Percentiles rank a stretch among this genome's conserved stretches.
Conservation (phyloP, 1,140 invertebrate genomes). For the Drosophila arizonae region DNA sequence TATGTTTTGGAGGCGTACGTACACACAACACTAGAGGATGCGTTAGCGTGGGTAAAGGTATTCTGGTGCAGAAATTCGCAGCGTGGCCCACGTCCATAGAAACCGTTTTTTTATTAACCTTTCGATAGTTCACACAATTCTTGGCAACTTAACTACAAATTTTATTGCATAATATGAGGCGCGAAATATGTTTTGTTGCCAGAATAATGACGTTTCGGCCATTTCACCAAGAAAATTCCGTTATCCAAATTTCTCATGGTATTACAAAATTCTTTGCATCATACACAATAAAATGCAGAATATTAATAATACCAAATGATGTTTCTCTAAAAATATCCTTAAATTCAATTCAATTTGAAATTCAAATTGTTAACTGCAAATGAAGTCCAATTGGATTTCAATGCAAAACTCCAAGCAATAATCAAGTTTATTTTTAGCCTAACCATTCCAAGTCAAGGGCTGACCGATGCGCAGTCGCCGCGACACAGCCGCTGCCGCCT, state of each 20-base stretch:
- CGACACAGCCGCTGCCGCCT: not conserved
- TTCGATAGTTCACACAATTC: constrained; percentile 36
- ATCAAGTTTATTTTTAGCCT: constrained; percentile 18
- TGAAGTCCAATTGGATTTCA: not conserved
- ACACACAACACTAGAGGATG: constrained; percentile 36
- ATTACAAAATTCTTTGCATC: constrained; percentile 43
- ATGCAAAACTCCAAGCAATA: constrained; percentile 36
- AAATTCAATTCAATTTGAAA: constrained; percentile 21
- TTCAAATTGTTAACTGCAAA: constrained; percentile 16
- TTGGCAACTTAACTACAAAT: constrained; percentile 9
- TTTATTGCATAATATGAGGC: constrained; percentile 11
- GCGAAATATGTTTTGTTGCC: not conserved
- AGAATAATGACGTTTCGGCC: constrained; percentile 1
- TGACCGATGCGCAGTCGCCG: constrained; percentile 46
- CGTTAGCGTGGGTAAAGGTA: constrained; percentile 51
- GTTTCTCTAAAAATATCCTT: constrained; percentile 1
- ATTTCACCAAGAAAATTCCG: constrained; percentile 17
- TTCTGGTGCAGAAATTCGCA: constrained; percentile 32
- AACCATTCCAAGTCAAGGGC: not conserved
- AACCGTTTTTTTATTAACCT: constrained; percentile 50
- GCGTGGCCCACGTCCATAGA: constrained; percentile 48
- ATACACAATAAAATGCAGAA: constrained; percentile 39
- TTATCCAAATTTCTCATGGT: constrained; percentile 25
- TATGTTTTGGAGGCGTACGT: not conserved
- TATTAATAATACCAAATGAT: constrained; percentile 31